Base-by-base conservation (phyloP, 2,797 vertebrate genomes). In the Lepus oiostolus region DNA sequence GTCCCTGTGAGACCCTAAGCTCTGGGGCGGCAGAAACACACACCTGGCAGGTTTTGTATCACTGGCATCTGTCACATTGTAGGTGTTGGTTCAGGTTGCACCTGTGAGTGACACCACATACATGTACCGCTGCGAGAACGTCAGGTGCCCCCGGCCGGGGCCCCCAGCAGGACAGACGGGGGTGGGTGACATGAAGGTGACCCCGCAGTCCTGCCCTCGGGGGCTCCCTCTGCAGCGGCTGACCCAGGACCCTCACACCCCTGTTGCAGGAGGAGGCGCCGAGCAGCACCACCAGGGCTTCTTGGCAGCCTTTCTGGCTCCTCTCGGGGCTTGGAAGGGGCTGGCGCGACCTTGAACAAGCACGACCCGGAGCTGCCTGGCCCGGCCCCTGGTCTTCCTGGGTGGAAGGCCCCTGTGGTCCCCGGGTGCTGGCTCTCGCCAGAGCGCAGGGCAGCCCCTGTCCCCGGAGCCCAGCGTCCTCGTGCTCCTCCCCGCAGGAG, bases 401-500 rank as follows among this genome's bases (percentile, higher is more conserved):
- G 12, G 14, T 11, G 50, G 24, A 24, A 24, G 35, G 71, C 22
- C 76, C 4, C 13, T 21, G 2, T 9, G 24, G 67, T 10, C 77
- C 75, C 83, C 7, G 12, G 82, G 16, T 30, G 63, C 26, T 0
- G 0, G 21, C n/a, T 52, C 7, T 54, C 4, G 0, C 54, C 35
- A 8, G 68, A 38, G 58, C 3, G 12, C 35, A 26, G 16, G 54
- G 22, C n/a, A 3, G 68, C 24, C 42, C n/a, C 30, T 17, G 2
- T 28, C 7, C 7, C 0, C 7, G 17, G 16, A 58, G 19, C 9
- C 35, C 7, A 0, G 47, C 47, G 11, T 88, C 76, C 4, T 13
- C 16, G 5, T 68, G 30, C 7, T 3, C 50, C 68, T 42, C 91
- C 85, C 7, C 65, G 2, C 96, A 99, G 99, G 99, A 99, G 96